These are phyloP conservation scores for Mycalesis mineus DNA, from an alignment of 2,888 invertebrate genomes.

Conservation along the genomic window DNA sequence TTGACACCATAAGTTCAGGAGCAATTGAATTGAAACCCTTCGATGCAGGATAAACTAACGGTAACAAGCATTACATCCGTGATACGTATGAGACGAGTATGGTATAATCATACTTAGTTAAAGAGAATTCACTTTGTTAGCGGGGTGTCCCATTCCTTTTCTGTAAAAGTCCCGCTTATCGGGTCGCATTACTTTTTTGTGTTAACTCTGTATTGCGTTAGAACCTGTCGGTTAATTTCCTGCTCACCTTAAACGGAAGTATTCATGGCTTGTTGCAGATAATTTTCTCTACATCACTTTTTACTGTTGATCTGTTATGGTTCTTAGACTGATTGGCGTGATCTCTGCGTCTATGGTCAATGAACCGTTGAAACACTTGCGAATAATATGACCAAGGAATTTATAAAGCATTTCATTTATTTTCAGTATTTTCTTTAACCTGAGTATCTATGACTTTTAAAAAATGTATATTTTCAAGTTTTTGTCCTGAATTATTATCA, in stretches of 20 bases:
- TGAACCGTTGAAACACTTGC: conserved; percentile 37
- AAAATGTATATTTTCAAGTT: too few species aligned
- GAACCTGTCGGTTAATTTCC: conserved; percentile 57
- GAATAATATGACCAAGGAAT: too few species aligned
- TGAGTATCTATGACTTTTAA: too few species aligned
- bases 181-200: conserved; percentile 49
- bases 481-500: too few species aligned
- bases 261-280: conserved; percentile 50
- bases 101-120: background rate
- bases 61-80: background rate
- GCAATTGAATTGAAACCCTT: background rate
- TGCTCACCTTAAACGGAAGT: conserved; percentile 61
- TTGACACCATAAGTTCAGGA: too few species aligned
- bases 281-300: conserved; percentile 52
- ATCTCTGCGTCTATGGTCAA: conserved; percentile 35
- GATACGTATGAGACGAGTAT: conserved; percentile 20
- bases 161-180: conserved; percentile 52
- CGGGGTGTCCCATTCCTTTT: conserved; percentile 29
- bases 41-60: background rate
- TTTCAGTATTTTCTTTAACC: too few species aligned
- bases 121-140: conserved; percentile 5
- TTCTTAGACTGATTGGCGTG: conserved; percentile 45
- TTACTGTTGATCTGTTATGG: conserved; percentile 43
- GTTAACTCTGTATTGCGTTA: conserved; percentile 41
- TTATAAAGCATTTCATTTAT: too few species aligned